Base-by-base conservation (phyloP, 2,888 invertebrate genomes). In the Yponomeuta evonymella region DNA sequence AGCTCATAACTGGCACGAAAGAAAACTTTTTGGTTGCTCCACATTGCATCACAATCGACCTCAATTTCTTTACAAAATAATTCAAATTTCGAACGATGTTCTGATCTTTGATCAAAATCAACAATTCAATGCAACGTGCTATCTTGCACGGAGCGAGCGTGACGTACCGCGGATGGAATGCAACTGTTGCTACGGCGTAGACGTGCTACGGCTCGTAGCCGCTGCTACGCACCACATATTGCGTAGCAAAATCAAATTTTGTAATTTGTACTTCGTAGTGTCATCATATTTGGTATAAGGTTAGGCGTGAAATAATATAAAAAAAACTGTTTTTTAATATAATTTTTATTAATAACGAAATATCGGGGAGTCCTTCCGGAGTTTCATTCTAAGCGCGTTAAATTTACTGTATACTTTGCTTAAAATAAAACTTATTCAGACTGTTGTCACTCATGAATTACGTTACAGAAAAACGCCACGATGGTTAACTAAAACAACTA, bases 161-260 rank as follows among this genome's bases (percentile, higher is more conserved):
- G 77, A 79, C 84, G 87, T 80, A 82, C 80, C 86, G 79, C 82
- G 83, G 74, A 75, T 78, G 75, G 79, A 76, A 77, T 86, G 88
- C 88, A 90, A 91, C 91, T 90, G 91, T 90, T 90, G 89, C 87
- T 88, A 86, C 84, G 80, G 67, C 74, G 76, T 76, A 75, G 75
- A 68, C 67, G 72, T 62, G 66, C 70, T 74, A 72, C 72, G 33
- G 3, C n/a, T 29, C 58, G 69, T 33, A 58, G 58, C 9, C n/a
- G 48, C 23, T 58, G 73, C 72, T 72, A 70, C 70, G 68, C 64
- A 72, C 63, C 43, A 51, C 33, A 15, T 15, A 11, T 33, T 1
- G 15, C 12, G 51, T 58, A 58, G 51, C 12, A 8, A 12, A 58
- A 58, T 58, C 15, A 3, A 12, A 1, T 8, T 43, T 43, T 8